Conservation (phyloP, 1,140 invertebrate genomes). For the Spodoptera frugiperda region DNA sequence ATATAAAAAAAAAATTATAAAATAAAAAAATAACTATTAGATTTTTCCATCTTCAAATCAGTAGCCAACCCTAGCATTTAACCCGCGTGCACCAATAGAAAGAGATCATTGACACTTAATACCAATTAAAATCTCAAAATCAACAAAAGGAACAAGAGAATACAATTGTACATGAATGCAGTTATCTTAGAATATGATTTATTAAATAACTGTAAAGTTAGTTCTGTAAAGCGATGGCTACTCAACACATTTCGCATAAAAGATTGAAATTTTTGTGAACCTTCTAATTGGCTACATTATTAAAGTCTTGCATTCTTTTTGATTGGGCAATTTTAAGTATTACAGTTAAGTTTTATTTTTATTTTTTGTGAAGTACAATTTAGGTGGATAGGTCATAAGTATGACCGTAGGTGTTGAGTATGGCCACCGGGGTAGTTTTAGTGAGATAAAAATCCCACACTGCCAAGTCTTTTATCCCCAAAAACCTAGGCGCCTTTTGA, state of each 20-base stretch:
- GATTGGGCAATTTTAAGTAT: too few species aligned
- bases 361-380: too few species aligned
- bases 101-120: slow-evolving; percentile 48
- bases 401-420: too few species aligned
- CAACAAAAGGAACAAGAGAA: slow-evolving; percentile 40
- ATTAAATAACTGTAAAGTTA: slow-evolving; percentile 31
- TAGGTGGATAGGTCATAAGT: too few species aligned
- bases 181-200: slow-evolving; percentile 26
- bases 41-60: too few species aligned
- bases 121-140: slow-evolving; percentile 45
- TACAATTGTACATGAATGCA: slow-evolving; percentile 32
- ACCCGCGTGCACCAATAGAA: slow-evolving; percentile 19
- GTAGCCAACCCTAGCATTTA: slow-evolving; percentile 13
- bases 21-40: too few species aligned
- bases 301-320: background rate
- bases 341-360: too few species aligned
- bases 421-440: too few species aligned
- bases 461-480: too few species aligned
- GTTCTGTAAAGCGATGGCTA: background rate
- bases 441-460: too few species aligned
- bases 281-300: background rate
- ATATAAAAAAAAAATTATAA: too few species aligned
- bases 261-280: background rate
- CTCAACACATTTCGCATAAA: background rate
- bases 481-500: too few species aligned